Evolutionary conservation across 1,140 invertebrate genomes (phyloP), one percentile per base, ranked within the genome.

Genomic region (Agraylea sexmaculata): DNA sequence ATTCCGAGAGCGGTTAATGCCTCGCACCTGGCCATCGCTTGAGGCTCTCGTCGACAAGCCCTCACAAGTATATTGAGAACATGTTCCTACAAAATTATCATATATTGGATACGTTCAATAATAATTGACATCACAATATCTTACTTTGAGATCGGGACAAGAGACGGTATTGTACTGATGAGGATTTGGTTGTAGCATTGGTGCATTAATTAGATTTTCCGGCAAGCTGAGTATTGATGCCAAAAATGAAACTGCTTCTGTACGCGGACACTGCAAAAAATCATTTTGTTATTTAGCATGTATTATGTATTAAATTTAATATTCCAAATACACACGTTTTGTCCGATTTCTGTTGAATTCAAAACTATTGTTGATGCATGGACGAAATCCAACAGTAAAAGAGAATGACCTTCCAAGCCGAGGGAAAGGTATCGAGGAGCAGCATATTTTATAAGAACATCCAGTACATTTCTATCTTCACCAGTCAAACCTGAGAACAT

Each of bases 191-290:
- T 93, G 79, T 32, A 97, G 66, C 46, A 90, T 82, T 1, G 83
- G 80, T 8, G 89, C 70, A 43, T 82, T 78, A 51, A 77, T 70
- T 40, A 83, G 70, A 28, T 80, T 74, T 44, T 82, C 72, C 0
- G 88, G 83, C 40, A 92, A 74, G 46, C 84, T 83, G 15, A 95
- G 64, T 28, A 96, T 62, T 0, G 83, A 81, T 2, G 88, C 90
- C 5, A 98, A 66, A 32, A 96, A 80, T 0, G 88, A 86, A n/a
- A 91, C 77, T 1, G 92, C 90, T 57, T 96, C 91, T 11, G 80
- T 80, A 43, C 89, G 71, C 1, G 91, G 90, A 41, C 83, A 80
- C 74, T 86, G 54, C 45, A 46, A 11, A 36, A 22, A 20, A 6
- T 16, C 6, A 40, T 41, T 28, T n/a, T n/a, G n/a, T n/a, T n/a